Conservation (phyloP, 2,888 invertebrate species). For the Melitaea athalia region DNA sequence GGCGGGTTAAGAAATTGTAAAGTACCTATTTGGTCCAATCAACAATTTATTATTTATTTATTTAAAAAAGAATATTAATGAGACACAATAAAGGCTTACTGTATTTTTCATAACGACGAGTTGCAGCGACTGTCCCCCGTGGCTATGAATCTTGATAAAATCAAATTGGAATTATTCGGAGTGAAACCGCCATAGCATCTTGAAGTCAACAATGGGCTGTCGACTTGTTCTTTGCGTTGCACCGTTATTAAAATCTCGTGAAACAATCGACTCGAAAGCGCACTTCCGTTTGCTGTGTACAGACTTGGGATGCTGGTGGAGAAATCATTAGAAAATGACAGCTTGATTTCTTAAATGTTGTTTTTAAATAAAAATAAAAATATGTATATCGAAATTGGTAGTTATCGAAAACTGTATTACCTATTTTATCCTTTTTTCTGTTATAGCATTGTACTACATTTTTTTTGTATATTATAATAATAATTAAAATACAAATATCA, state of each 20-base stretch:
- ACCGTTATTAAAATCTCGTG: constrained; percentile 82
- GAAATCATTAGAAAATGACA: constrained; percentile 36
- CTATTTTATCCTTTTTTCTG: no score
- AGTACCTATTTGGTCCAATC: no score
- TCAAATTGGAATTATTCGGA: constrained; percentile 55
- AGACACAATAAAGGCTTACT: constrained; percentile 25
- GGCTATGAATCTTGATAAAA: constrained; percentile 53
- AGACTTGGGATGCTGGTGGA: constrained; percentile 51
- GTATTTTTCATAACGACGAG: constrained; percentile 34
- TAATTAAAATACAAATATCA: background rate
- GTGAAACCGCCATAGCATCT: constrained; percentile 57
- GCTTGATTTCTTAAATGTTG: constrained; percentile 2
- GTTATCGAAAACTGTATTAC: no score
- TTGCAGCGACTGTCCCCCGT: constrained; percentile 36
- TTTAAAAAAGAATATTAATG: no score
- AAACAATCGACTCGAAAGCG: constrained; percentile 81
- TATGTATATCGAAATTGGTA: background rate
- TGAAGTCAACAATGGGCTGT: constrained; percentile 76
- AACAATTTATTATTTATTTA: no score
- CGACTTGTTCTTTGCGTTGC: constrained; percentile 78
- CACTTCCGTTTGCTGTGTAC: constrained; percentile 73
- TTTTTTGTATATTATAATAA: no score
- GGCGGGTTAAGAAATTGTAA: no score
- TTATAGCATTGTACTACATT: no score
- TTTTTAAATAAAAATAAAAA: constrained; percentile 19